Conservation (phyloP, 1,140 invertebrate species). For the Pseudomyrmex sp. region DNA sequence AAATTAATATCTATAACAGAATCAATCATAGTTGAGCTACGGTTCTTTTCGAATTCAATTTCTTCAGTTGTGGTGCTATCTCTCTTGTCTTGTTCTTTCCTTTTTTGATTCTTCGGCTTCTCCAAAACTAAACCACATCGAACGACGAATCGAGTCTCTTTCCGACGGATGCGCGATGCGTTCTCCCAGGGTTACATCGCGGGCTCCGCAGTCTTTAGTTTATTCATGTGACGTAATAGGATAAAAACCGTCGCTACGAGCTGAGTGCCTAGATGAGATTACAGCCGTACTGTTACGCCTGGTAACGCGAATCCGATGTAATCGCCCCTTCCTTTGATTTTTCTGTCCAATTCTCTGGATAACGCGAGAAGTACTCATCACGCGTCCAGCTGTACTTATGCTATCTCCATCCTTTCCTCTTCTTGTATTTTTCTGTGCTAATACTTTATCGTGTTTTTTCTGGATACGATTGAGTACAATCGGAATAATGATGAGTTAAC, state of each 20-base stretch:
- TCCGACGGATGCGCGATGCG: constrained; percentile 57
- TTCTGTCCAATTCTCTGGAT: constrained; percentile 49
- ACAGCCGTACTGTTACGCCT: constrained; percentile 78
- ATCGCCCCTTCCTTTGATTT: constrained; percentile 72
- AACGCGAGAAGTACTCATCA: constrained; percentile 15
- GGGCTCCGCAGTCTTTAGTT: constrained; percentile 82
- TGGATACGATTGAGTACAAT: background rate
- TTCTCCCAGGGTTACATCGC: constrained; percentile 67
- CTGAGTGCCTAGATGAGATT: constrained; percentile 84
- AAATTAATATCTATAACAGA: constrained; percentile 50
- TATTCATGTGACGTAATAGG: constrained; percentile 85
- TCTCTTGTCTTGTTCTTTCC: constrained; percentile 23
- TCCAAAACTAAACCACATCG: constrained; percentile 63
- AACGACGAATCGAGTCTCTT: constrained; percentile 49
- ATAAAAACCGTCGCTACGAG: constrained; percentile 84
- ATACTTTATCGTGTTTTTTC: constrained; percentile 13
- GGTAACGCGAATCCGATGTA: constrained; percentile 78
- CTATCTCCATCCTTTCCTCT: background rate
- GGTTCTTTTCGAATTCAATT: background rate
- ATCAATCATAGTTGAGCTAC: constrained; percentile 59
- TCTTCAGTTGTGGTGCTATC: background rate
- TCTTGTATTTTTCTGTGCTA: background rate
- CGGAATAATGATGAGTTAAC: background rate
- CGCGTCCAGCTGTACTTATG: constrained; percentile 21
- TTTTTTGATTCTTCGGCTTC: constrained; percentile 38